Evolutionary conservation across 2,797 vertebrate species (phyloP), one percentile per base, ranked within the genome.

Genomic region (Microctenopoma steveboyesi): DNA sequence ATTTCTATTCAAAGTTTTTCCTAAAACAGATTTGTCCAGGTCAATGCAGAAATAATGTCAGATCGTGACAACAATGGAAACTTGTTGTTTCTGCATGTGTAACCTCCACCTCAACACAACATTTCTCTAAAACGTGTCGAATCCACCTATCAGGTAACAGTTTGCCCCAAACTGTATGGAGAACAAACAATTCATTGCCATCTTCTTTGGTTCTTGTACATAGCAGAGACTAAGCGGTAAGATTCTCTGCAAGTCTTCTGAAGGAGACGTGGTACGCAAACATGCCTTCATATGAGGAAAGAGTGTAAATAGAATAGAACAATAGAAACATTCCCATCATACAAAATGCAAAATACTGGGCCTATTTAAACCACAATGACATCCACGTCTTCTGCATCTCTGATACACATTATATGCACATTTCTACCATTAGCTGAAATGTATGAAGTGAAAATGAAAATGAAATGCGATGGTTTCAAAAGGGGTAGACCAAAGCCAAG

Each of bases 21-120:
- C 13, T n/a, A 15, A 25, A 63, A 58, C 13, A 40, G 51, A 50
- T 4, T 22, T 22, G 12, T 5, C 3, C 33, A 25, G 6, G 35
- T 49, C 37, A 56, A 37, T 4, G 25, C 42, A 64, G 11, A 25
- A 0, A 58, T 14, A 25, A 56, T 22, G 16, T 16, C 4, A 39
- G 14, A 12, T 46, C 49, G 3, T 49, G 18, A 35, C 53, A 64
- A 47, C 42, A 57, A 54, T 1, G 39, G 46, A 25, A 48, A 48
- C n/a, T 59, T 58, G 47, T 9, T 54, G 47, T 65, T 42, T 59
- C 14, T 72, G 65, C 69, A 77, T 74, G 70, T 82, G 62, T 35
- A 30, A 59, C 30, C 68, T 30, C 54, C 53, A 49, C 18, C 48
- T 56, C 59, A 56, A 49, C 22, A 65, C 12, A 7, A 10, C 37